phyloP scores from a whole-genome alignment of 1,140 invertebrate genomes.

The Eciton burchellii region DNA sequence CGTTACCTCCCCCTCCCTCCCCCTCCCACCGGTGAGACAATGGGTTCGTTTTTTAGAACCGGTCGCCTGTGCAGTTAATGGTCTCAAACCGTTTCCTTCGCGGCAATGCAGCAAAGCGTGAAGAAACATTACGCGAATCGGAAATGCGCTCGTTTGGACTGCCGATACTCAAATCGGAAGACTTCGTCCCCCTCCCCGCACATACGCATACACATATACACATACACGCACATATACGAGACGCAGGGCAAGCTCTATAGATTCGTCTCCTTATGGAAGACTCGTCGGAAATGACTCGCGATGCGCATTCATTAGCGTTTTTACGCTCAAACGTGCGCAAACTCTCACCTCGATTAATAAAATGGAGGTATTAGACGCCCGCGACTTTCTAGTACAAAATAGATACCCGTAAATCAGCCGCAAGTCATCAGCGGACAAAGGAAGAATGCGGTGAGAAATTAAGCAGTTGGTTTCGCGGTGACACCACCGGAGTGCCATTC shows the following conservation, averaged over 20 bases:
- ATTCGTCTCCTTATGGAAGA: background rate
- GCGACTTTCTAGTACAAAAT: slow-evolving; percentile 50
- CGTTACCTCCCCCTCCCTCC: no score
- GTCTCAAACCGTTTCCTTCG: slow-evolving; percentile 39
- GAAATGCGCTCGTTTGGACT: background rate
- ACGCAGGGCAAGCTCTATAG: background rate
- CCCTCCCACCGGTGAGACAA: slow-evolving; percentile 58
- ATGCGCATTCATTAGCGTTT: slow-evolving; percentile 6
- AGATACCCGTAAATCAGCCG: background rate
- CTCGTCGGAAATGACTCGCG: background rate
- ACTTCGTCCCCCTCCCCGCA: background rate
- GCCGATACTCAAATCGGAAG: background rate
- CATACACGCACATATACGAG: no score
- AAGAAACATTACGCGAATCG: slow-evolving; percentile 35
- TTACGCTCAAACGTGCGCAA: slow-evolving; percentile 6
- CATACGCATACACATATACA: no score
- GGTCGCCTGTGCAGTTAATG: slow-evolving; percentile 59
- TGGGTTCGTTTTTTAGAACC: slow-evolving; percentile 46
- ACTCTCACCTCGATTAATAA: slow-evolving; percentile 55
- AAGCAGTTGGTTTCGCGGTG: background rate
- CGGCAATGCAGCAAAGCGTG: slow-evolving; percentile 30
- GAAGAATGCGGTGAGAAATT: slow-evolving; percentile 34
- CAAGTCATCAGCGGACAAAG: slow-evolving; percentile 32
- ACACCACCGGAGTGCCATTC: background rate
- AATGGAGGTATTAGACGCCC: slow-evolving; percentile 16